A percentile compares a stretch with the other conserved stretches of the same genome.
Conservation (phyloP, 2,888 invertebrate genomes). For the Pegoplata infirma region DNA sequence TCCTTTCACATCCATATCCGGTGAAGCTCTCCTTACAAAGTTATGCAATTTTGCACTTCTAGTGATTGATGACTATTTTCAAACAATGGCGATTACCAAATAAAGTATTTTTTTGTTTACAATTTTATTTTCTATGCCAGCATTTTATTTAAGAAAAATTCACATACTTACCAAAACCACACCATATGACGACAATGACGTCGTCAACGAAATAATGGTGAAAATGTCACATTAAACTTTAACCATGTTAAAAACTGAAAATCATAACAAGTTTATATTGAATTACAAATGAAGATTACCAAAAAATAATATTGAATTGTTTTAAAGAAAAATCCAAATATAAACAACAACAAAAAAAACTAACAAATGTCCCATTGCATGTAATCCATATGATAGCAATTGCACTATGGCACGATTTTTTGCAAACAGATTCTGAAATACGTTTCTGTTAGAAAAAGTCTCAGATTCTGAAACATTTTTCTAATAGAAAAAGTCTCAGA, state of each 20-base stretch:
- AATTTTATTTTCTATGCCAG: slow-evolving; percentile 28
- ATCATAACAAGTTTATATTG: slow-evolving; percentile 60
- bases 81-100: slow-evolving; percentile 35
- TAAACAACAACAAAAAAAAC: too few relatives aligned
- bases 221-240: slow-evolving; percentile 62
- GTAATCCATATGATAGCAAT: neutral
- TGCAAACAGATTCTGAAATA: neutral
- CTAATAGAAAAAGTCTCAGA: too few relatives aligned
- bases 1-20: too few relatives aligned
- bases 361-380: slow-evolving; percentile 14
- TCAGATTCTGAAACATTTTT: too few relatives aligned
- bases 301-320: slow-evolving; percentile 32
- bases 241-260: slow-evolving; percentile 45
- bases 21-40: neutral
- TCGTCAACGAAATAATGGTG: slow-evolving; percentile 49
- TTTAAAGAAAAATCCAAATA: neutral
- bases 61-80: slow-evolving; percentile 14
- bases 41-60: slow-evolving; percentile 15
- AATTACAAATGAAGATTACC: slow-evolving; percentile 62
- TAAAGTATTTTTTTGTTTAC: slow-evolving; percentile 23
- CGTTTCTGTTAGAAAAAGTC: too few relatives aligned
- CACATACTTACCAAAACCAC: slow-evolving; percentile 38
- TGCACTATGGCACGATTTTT: slow-evolving; percentile 28
- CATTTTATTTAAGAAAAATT: slow-evolving; percentile 34
- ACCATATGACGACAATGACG: slow-evolving; percentile 18